Conservation (phyloP, 2,888 invertebrate species). For the Spisula subtruncata region DNA sequence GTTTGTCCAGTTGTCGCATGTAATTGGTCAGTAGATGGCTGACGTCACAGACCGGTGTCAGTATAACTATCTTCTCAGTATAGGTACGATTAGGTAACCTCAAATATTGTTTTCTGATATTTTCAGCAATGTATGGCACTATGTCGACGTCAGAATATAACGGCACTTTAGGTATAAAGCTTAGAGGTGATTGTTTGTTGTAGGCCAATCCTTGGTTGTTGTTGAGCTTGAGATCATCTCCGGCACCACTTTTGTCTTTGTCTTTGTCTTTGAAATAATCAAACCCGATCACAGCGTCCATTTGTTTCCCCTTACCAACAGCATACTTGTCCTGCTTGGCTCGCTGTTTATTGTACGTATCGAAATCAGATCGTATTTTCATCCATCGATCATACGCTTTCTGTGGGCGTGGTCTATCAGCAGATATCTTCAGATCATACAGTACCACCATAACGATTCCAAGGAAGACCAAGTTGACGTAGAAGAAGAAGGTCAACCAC, state of each 20-base stretch:
- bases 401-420: constrained; percentile 7
- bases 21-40: constrained; percentile 75
- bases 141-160: constrained; percentile 74
- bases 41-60: constrained; percentile 84
- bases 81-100: constrained; percentile 62
- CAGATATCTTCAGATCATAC: constrained; percentile 17
- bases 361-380: constrained; percentile 57
- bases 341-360: constrained; percentile 44
- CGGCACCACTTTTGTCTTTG: background rate
- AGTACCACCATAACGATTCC: constrained; percentile 35
- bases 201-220: background rate
- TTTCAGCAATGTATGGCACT: constrained; percentile 69
- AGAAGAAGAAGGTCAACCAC: constrained; percentile 22
- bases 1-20: constrained; percentile 74
- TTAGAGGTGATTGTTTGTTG: constrained; percentile 45
- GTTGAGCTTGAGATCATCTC: background rate
- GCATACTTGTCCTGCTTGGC: constrained; percentile 4
- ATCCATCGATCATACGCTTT: constrained; percentile 64
- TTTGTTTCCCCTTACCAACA: constrained; percentile 45
- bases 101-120: constrained; percentile 67
- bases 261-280: constrained; percentile 27
- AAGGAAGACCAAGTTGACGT: constrained; percentile 24
- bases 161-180: constrained; percentile 77
- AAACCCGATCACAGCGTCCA: constrained; percentile 63
- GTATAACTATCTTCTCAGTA: constrained; percentile 77